phyloP scores from a whole-genome alignment of 30 jellyfish, hydroid and myxozoan genomes.

The Chrysaora quinquecirrha region DNA sequence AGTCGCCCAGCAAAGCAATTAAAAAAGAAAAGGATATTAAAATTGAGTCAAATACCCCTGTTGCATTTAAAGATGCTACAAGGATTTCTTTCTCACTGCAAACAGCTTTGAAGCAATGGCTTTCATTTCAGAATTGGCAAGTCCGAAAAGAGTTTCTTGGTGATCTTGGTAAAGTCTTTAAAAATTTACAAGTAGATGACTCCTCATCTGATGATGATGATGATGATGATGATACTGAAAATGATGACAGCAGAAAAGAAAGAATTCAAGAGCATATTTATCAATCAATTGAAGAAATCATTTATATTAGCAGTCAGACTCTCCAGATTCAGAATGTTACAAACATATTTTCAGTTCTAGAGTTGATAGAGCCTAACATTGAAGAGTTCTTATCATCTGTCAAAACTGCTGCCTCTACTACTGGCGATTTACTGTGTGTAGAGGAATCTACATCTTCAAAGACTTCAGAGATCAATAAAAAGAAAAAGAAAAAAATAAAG shows the following conservation, averaged over 20 bases:
- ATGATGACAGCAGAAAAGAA: conserved; percentile 1
- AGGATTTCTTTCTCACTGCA: background rate
- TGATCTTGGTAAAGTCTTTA: background rate
- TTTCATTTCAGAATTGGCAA: background rate
- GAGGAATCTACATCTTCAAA: conserved; percentile 2
- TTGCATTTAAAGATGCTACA: background rate
- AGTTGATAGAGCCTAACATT: conserved; percentile 13
- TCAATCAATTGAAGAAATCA: background rate
- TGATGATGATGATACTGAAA: too few relatives aligned
- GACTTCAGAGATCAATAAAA: background rate
- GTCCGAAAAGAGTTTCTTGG: background rate
- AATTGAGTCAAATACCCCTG: background rate
- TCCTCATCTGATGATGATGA: background rate
- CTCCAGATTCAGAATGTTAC: background rate
- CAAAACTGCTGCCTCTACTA: background rate
- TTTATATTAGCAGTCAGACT: background rate
- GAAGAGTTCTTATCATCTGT: background rate
- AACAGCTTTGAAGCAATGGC: background rate
- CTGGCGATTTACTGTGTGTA: background rate
- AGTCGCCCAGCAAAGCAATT: conserved; percentile 20
- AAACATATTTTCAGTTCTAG: conserved; percentile 18
- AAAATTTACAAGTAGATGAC: background rate
- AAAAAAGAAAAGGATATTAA: background rate
- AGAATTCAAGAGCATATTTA: background rate
- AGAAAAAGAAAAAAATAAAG: background rate